Base-by-base conservation (phyloP, 2,113 vertebrate genomes). In the Dipodomys stephensi region DNA sequence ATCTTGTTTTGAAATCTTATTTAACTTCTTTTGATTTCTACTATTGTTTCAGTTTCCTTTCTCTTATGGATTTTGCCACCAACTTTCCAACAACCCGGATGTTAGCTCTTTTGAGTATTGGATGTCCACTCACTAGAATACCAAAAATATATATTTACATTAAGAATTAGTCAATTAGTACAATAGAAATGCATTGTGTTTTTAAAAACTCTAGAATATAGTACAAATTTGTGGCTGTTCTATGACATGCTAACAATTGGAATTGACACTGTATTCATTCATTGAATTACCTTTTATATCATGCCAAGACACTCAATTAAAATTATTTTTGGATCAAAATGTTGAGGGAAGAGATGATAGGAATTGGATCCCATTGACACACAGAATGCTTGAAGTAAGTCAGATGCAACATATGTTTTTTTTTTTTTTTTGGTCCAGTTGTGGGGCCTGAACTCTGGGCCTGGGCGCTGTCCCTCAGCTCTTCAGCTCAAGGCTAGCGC, bases 81-180 rank as follows among this genome's bases (percentile, higher is more conserved):
- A 98, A 90, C 44, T 95, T 92, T 65, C 94, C 96, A 95, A 94
- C 97, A 93, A 96, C 30, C 39, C 57, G 93, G 96, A 98, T 98
- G 91, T 97, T 95, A 95, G 95, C 83, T 96, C 93, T 89, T 87
- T 98, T 97, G 85, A 97, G 92, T 65, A 97, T 23, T 83, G 74
- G 95, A 35, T 93, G 94, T 85, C 94, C 96, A 77, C 11, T 88
- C 85, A 91, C 97, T 97, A 77, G 20, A 96, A 91, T 30, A 93
- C 22, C 97, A 96, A 97, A 95, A 79, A 95, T 10, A 87, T 83
- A 78, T 35, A 95, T 84, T 92, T 83, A 67, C 2, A 82, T 97
- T 95, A 92, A 90, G 93, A 25, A 3, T 57, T 30, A 67, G 57
- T 94, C 73, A 94, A 46, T 71, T 83, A 94, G 39, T 28, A 89